These are phyloP conservation scores for Drosophila bocki DNA, from an alignment of 1,140 invertebrate genomes.

Conservation along the genomic window DNA sequence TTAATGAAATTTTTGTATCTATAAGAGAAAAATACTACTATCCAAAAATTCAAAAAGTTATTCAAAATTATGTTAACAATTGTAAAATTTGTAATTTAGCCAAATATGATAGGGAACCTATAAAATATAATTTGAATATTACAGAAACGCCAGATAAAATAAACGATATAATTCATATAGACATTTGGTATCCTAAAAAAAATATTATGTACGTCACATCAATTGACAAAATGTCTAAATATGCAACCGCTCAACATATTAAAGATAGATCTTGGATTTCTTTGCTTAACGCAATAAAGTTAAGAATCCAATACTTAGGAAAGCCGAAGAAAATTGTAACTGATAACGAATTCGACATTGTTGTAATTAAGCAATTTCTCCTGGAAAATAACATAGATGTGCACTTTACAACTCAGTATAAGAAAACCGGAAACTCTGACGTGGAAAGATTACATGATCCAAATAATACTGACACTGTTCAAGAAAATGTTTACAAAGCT, in stretches of 20 bases:
- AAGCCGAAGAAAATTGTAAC: too few species aligned
- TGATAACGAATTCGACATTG: conserved; percentile 4
- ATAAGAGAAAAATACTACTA: conserved; percentile 14
- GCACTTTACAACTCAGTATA: conserved; percentile 16
- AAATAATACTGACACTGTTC: conserved; percentile 9
- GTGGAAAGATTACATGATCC: neutral
- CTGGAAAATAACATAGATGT: conserved; percentile 3
- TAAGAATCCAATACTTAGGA: too few species aligned
- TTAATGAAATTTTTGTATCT: conserved; percentile 16
- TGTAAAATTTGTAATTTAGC: conserved; percentile 9
- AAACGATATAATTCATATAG: conserved; percentile 7
- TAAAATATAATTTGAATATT: conserved; percentile 22
- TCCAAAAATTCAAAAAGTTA: conserved; percentile 11
- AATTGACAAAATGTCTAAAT: neutral
- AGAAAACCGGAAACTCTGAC: conserved; percentile 5
- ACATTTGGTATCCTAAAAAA: neutral
- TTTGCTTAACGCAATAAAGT: too few species aligned
- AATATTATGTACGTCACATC: conserved; percentile 8
- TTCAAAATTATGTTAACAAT: conserved; percentile 13
- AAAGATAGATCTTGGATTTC: too few species aligned
- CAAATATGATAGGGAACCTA: conserved; percentile 7
- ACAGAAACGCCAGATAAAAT: conserved; percentile 18
- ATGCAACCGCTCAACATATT: too few species aligned
- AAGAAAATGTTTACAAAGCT: conserved; percentile 14
- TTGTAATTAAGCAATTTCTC: conserved; percentile 8